Evolutionary conservation across 2,888 invertebrate species (phyloP), one percentile per base, ranked within the genome.

Genomic region (Rhagium mordax): DNA sequence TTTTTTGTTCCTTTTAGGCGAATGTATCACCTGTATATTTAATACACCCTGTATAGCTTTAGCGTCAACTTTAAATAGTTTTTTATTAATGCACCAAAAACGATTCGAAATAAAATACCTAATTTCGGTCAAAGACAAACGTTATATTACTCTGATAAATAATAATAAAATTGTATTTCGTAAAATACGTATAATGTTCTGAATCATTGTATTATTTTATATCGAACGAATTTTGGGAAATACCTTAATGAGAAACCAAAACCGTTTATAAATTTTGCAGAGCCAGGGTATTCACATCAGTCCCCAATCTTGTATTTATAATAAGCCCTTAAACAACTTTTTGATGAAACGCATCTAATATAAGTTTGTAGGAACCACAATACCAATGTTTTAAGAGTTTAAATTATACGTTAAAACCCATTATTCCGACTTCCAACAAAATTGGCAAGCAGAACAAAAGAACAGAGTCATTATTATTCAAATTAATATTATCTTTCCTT

Each of bases 401-500:
- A 65, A 65, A 65, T 65, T 65, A 65, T 65, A 53, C 65, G 51
- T 33, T 65, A 65, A 65, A 65, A 53, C 53, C 53, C 48, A 65
- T 65, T 65, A 65, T 65, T 53, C 53, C 65, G 53, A 53, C 65
- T 65, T 53, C 53, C 65, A 33, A 16, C 65, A 29, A 65, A 65
- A 65, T 65, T 65, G 65, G 65, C 65, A 53, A 65, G 51, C 65
- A 65, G 53, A 33, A 65, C 65, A 65, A 69, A 69, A 69, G 60
- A 69, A 59, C 59, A 59, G 69, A 33, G 53, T 72, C 68, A 72
- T 72, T 72, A 72, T 72, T 72, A 72, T 72, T 72, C 72, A 72
- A 72, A 72, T 72, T 72, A 72, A 72, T 72, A 72, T 72, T 72
- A 72, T 72, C 72, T 68, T 72, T 67, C 68, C 62, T 68, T 53